Percentiles rank a stretch among this genome's conserved stretches.
phyloP scores from a whole-genome alignment of 1,140 invertebrate species.

The Anastrepha ludens region DNA sequence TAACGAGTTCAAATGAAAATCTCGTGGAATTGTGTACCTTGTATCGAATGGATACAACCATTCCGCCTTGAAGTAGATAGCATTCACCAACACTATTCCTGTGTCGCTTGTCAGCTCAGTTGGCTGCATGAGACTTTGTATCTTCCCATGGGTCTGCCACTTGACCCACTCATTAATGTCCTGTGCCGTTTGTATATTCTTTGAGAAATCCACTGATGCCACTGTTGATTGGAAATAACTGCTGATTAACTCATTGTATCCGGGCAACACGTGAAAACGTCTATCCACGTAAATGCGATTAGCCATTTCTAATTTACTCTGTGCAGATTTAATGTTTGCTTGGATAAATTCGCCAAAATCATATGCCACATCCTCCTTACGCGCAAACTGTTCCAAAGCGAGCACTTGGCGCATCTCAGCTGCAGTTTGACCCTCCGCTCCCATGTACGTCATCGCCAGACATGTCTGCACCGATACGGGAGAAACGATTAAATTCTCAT shows the following conservation, averaged over 20 bases:
- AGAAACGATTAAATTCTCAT: constrained; percentile 22
- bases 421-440: neutral
- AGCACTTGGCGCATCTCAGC: constrained; percentile 7
- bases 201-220: neutral
- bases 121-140: neutral
- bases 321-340: neutral
- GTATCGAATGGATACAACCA: constrained; percentile 40
- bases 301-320: constrained; percentile 39
- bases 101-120: neutral
- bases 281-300: constrained; percentile 8
- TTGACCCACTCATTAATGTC: neutral
- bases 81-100: neutral
- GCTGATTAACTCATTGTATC: neutral
- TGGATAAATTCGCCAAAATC: constrained; percentile 3
- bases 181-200: neutral
- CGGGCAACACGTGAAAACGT: neutral
- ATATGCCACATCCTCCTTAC: neutral
- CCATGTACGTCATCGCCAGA: constrained; percentile 20
- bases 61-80: constrained; percentile 36
- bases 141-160: neutral
- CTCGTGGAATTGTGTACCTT: neutral
- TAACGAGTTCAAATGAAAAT: constrained; percentile 19
- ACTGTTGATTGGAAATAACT: neutral
- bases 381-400: neutral
- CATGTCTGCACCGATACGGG: constrained; percentile 25